Evolutionary conservation across 2,888 invertebrate species (phyloP), one percentile per base, ranked within the genome.

Genomic region (Bombyx huttoni): DNA sequence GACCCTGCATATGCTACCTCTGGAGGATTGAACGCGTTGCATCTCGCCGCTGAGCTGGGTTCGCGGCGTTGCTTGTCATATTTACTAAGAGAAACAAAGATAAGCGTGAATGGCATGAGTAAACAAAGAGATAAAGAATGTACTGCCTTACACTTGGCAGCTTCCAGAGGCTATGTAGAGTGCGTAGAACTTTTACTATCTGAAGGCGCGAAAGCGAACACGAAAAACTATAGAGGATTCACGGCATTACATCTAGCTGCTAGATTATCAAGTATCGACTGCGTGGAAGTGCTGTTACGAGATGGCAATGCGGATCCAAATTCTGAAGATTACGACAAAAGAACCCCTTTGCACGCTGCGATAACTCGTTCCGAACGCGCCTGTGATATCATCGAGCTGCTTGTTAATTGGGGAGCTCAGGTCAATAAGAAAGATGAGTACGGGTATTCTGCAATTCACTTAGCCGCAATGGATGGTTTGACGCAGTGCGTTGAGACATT

Each of bases 171-270:
- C 8, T 94, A 94, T 68, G 90, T 92, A 7, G 95, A 96, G 58
- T 96, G 95, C 65, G 91, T 96, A 0, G 92, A 94, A 61, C 76
- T 94, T n/a, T 73, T 96, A 46, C 70, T 96, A 54, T 90, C 93
- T 8, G 93, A 93, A 64, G 93, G 93, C 0, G 96, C 96, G 0
- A 93, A 95, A 74, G 91, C 93, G 0, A 93, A 94, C 62, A 83
- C 91, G 7, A 91, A 91, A 60, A 95, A 95, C 72, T 92, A 93
- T 66, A 91, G 95, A 61, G 94, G 94, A 35, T 95, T 95, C 64
- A 94, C 96, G 0, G 93, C 97, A 0, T 81, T 98, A n/a, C 97
- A 98, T 78, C 83, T 97, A 57, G 96, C 97, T 0, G 92, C 95
- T 0, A 90, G 94, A 56, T 92, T 94, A 49, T 94, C 95, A 47